Conservation (phyloP, 2,888 invertebrate species). For the Hirtodrosophila confusa region DNA sequence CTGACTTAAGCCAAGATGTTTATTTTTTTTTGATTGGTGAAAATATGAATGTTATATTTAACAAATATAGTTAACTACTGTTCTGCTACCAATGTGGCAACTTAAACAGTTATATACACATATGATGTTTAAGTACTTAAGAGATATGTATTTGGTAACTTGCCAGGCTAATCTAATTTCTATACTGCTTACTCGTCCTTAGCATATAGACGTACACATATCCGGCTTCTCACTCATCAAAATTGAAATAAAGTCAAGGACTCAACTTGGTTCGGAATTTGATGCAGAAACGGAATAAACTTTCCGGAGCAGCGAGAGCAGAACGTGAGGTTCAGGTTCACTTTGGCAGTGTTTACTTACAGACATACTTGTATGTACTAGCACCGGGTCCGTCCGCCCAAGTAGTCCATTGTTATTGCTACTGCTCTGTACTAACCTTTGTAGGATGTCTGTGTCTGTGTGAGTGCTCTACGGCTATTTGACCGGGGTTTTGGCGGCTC, state of each 20-base stretch:
- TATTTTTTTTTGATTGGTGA: no score
- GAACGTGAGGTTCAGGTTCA: constrained; percentile 47
- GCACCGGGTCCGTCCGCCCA: constrained; percentile 14
- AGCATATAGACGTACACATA: no score
- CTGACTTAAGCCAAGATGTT: no score
- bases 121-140: no score
- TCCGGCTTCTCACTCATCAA: constrained; percentile 5
- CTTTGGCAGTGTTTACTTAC: constrained; percentile 32
- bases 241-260: constrained; percentile 16
- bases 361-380: constrained; percentile 39
- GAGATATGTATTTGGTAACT: no score
- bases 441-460: constrained; percentile 6
- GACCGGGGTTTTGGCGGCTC: constrained; percentile 47
- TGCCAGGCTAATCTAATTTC: no score
- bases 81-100: no score
- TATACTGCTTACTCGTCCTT: no score
- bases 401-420: constrained; percentile 41
- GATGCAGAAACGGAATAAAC: constrained; percentile 28
- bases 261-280: constrained; percentile 16
- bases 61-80: no score
- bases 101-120: no score
- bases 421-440: constrained; percentile 5
- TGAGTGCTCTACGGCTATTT: constrained; percentile 37
- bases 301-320: constrained; percentile 4
- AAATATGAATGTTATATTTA: no score